A percentile compares a stretch with the other conserved stretches of the same genome.
phyloP scores from a whole-genome alignment of 2,113 vertebrate species.

The Podarcis raffonei region DNA sequence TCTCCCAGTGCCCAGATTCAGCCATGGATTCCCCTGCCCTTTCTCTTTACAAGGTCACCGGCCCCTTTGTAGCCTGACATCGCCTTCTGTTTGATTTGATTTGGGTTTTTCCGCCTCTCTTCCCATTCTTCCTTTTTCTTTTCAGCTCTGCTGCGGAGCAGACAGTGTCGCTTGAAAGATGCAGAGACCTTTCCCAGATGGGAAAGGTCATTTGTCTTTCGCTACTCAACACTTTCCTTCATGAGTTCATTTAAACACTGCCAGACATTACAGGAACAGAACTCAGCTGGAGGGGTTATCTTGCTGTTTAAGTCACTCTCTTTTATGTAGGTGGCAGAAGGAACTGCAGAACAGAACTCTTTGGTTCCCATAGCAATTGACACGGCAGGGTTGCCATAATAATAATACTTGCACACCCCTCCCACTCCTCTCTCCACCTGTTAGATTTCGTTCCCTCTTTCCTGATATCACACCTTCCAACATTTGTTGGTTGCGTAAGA shows the following conservation, averaged over 20 bases:
- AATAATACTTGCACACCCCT: slow-evolving; percentile 40
- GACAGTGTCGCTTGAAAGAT: slow-evolving; percentile 63
- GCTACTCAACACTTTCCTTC: slow-evolving; percentile 73
- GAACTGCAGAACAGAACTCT: slow-evolving; percentile 68
- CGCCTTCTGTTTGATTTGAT: slow-evolving; percentile 40
- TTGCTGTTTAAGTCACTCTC: slow-evolving; percentile 52
- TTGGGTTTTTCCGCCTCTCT: slow-evolving; percentile 41
- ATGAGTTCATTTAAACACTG: slow-evolving; percentile 73
- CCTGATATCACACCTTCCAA: not conserved
- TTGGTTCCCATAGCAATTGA: slow-evolving; percentile 74
- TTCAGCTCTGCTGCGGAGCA: slow-evolving; percentile 19
- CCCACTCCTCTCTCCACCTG: slow-evolving; percentile 70
- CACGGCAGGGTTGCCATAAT: slow-evolving; percentile 37
- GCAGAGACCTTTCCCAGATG: slow-evolving; percentile 72
- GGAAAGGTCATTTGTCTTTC: slow-evolving; percentile 76
- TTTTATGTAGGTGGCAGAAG: slow-evolving; percentile 71
- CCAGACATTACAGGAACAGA: slow-evolving; percentile 71
- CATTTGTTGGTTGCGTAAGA: not conserved
- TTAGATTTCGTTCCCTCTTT: slow-evolving; percentile 50
- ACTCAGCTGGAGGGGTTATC: slow-evolving; percentile 69
- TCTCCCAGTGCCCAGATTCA: not conserved
- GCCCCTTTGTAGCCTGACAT: slow-evolving; percentile 36
- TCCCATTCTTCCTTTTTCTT: slow-evolving; percentile 44
- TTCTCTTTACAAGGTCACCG: slow-evolving; percentile 46
- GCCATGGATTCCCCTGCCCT: slow-evolving; percentile 52